These are phyloP conservation scores for Latrodectus geometricus DNA, from an alignment of 1,140 invertebrate species.

Conservation along the genomic window DNA sequence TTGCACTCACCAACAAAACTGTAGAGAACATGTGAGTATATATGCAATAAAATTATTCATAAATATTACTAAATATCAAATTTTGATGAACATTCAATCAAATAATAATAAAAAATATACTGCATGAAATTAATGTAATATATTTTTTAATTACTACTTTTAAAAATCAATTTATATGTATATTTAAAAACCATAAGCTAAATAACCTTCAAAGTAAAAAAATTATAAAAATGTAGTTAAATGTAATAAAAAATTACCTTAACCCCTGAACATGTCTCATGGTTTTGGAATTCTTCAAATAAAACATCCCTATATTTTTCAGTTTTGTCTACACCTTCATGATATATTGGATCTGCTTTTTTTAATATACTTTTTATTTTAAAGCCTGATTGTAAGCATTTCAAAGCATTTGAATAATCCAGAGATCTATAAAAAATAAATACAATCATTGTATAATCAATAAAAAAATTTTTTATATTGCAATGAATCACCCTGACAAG, in stretches of 20 bases:
- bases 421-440: constrained; percentile 22
- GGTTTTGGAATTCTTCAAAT: constrained; percentile 72
- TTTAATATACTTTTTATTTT: constrained; percentile 37
- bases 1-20: no score
- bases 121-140: no score
- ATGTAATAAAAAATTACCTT: constrained; percentile 29
- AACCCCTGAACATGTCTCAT: constrained; percentile 33
- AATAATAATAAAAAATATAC: no score
- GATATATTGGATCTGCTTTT: constrained; percentile 3
- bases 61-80: no score
- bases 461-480: neutral
- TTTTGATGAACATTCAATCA: no score
- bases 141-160: no score
- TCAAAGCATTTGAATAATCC: constrained; percentile 14
- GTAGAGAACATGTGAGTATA: no score
- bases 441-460: neutral
- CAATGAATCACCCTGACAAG: no score
- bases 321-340: constrained; percentile 21
- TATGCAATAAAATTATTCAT: no score
- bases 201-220: no score
- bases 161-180: no score
- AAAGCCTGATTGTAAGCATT: constrained; percentile 12
- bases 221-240: neutral
- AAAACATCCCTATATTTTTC: constrained; percentile 67
- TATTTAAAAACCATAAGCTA: no score